Evolutionary conservation across 2,888 invertebrate species (phyloP).

Genomic region (Ophion ventricosus): DNA sequence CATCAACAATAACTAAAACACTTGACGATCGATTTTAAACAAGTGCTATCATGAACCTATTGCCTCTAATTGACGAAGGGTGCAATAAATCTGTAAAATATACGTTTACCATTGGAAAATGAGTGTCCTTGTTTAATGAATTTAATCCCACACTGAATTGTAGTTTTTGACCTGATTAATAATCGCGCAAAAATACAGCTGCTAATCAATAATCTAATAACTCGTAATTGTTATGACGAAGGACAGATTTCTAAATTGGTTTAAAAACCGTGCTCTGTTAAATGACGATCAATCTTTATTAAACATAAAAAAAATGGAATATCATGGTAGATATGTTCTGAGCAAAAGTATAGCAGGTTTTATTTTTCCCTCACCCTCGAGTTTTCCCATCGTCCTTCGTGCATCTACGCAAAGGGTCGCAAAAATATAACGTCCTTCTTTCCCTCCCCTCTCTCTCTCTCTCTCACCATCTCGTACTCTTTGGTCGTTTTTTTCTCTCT

Average conservation of each 20-base stretch:
- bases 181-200: no score
- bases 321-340: conserved; percentile 10
- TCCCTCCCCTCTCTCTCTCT: conserved; percentile 16
- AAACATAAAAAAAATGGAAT: conserved; percentile 11
- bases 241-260: background rate
- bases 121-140: no score
- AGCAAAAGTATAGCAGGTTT: conserved; percentile 40
- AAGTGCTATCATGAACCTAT: no score
- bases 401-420: conserved; percentile 23
- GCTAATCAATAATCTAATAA: background rate
- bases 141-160: no score
- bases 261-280: background rate
- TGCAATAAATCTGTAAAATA: no score
- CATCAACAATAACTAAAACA: no score
- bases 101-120: no score
- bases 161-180: no score
- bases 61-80: no score
- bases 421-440: conserved; percentile 35
- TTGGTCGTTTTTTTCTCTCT: conserved; percentile 10
- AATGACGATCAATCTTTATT: conserved; percentile 13
- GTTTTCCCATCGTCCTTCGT: conserved; percentile 34
- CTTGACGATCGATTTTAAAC: no score
- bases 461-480: conserved; percentile 11
- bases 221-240: background rate
- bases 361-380: conserved; percentile 36